These are phyloP conservation scores for Thunnus albacares DNA, from an alignment of 2,797 vertebrate species.

Conservation along the genomic window DNA sequence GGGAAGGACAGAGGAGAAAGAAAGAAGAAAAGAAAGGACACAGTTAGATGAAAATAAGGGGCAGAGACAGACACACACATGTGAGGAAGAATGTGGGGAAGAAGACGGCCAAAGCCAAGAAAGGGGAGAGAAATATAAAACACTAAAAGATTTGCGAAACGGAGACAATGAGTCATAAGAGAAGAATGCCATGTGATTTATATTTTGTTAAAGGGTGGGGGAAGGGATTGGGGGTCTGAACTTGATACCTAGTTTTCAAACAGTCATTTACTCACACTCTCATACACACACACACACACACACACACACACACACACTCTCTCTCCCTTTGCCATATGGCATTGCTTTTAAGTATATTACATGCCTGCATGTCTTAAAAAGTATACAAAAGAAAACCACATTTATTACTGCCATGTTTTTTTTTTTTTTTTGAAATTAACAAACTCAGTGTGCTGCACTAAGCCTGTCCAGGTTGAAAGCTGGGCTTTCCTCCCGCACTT, in stretches of 20 bases:
- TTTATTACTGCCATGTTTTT: neutral
- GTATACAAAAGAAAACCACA: neutral
- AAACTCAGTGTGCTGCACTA: neutral
- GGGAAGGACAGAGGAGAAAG: slow-evolving; percentile 34
- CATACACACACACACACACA: slow-evolving; percentile 12
- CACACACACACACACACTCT: neutral
- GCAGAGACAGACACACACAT: slow-evolving; percentile 43
- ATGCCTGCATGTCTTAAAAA: slow-evolving; percentile 17
- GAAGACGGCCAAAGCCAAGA: slow-evolving; percentile 61
- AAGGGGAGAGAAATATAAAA: slow-evolving; percentile 58
- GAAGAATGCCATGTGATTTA: slow-evolving; percentile 85
- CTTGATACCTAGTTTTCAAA: slow-evolving; percentile 70
- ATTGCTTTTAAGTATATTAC: slow-evolving; percentile 36
- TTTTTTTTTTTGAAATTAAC: neutral
- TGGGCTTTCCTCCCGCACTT: slow-evolving; percentile 28
- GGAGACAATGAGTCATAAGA: slow-evolving; percentile 84
- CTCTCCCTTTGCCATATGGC: slow-evolving; percentile 33
- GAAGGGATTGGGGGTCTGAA: slow-evolving; percentile 63
- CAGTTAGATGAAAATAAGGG: slow-evolving; percentile 65
- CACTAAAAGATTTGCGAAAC: slow-evolving; percentile 60
- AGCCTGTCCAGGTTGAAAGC: slow-evolving; percentile 3
- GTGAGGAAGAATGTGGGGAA: slow-evolving; percentile 70
- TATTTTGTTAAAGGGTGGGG: slow-evolving; percentile 78
- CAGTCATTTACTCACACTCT: slow-evolving; percentile 38
- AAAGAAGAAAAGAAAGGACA: slow-evolving; percentile 57